Conservation (phyloP, 2,113 vertebrate genomes). For the Theropithecus gelada region DNA sequence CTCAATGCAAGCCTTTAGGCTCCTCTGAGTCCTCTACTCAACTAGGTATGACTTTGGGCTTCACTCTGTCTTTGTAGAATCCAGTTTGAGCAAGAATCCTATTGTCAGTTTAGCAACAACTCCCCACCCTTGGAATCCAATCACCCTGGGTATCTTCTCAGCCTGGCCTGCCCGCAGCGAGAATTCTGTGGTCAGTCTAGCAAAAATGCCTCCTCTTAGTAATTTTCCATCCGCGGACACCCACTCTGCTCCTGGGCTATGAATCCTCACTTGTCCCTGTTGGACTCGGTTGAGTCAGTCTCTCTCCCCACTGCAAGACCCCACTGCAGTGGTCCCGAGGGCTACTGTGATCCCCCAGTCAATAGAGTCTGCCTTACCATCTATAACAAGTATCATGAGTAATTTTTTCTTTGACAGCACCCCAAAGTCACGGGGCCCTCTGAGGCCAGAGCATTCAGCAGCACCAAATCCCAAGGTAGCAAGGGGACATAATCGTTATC, state of each 20-base stretch:
- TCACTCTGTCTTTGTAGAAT: neutral
- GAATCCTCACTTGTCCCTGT: neutral
- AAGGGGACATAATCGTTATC: neutral
- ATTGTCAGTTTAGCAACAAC: neutral
- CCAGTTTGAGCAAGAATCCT: neutral
- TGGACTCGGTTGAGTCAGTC: neutral
- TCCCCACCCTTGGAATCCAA: neutral
- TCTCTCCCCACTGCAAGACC: too few species aligned
- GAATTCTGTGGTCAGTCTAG: neutral
- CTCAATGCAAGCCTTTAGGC: neutral
- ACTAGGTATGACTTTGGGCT: too few species aligned
- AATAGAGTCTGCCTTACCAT: neutral
- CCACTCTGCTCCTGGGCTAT: neutral
- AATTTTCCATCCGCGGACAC: neutral
- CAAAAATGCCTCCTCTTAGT: neutral
- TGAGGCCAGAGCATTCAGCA: neutral
- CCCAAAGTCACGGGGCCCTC: neutral
- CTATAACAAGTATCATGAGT: neutral
- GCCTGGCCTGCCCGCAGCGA: neutral
- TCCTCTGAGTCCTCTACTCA: neutral
- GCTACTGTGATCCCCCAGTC: neutral
- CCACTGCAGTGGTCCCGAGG: neutral
- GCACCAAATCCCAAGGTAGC: too few species aligned
- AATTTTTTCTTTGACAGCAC: neutral
- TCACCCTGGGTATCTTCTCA: neutral